Evolutionary conservation across 2,797 vertebrate species (phyloP).

Genomic region (Smutsia temminckii): DNA sequence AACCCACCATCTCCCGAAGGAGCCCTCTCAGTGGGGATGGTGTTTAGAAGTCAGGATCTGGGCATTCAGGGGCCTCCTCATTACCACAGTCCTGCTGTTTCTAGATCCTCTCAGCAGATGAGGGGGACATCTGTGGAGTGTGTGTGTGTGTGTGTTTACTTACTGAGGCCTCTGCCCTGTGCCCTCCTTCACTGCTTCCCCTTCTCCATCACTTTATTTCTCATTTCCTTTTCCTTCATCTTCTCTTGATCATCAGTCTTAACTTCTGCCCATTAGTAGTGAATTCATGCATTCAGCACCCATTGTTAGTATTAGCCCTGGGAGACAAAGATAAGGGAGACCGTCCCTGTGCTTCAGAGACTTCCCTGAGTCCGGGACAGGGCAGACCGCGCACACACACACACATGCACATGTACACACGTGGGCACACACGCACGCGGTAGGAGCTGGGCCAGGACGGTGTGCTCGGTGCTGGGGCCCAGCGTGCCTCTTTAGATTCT

Average conservation of each 20-base stretch:
- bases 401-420: rapidly evolving
- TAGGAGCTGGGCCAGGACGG: background rate
- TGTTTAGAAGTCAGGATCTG: background rate
- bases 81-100: rapidly evolving
- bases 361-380: background rate
- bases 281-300: background rate
- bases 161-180: rapidly evolving
- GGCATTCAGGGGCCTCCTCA: rapidly evolving
- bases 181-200: background rate
- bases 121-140: rapidly evolving
- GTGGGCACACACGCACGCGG: rapidly evolving
- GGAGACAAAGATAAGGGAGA: background rate
- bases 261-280: background rate
- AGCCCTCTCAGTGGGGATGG: background rate
- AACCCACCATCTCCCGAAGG: background rate
- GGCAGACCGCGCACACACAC: background rate
- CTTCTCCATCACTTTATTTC: background rate
- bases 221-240: background rate
- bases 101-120: no score
- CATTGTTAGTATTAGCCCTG: no score
- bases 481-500: rapidly evolving
- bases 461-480: background rate
- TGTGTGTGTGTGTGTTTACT: no score
- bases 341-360: background rate
- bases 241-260: background rate